Percentiles rank a stretch among this genome's conserved stretches.
Evolutionary conservation across 2,888 invertebrate species (phyloP).

Genomic region (Pseudeuparius sepicola): DNA sequence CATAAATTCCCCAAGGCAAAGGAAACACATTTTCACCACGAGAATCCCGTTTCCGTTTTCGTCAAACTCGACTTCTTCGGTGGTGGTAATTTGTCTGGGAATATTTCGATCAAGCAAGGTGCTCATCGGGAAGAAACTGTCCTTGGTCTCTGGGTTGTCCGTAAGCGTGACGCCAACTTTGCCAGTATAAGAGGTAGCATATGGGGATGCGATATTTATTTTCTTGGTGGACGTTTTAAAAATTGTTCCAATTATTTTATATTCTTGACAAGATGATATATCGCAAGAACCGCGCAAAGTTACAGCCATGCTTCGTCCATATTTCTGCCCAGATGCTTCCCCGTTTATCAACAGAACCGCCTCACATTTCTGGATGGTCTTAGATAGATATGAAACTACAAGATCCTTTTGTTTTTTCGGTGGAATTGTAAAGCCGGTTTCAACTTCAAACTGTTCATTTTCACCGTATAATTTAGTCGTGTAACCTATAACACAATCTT

Average conservation of each 20-base stretch:
- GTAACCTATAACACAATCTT: too few species aligned
- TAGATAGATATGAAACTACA: too few species aligned
- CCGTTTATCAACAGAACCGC: too few species aligned
- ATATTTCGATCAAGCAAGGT: constrained; percentile 12
- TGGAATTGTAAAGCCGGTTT: too few species aligned
- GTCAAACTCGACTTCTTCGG: constrained; percentile 12
- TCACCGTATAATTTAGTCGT: too few species aligned
- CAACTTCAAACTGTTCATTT: too few species aligned
- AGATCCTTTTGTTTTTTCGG: too few species aligned
- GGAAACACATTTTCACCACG: constrained; percentile 16
- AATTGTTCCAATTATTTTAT: constrained; percentile 19
- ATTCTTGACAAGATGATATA: constrained; percentile 20
- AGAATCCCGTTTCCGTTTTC: constrained; percentile 12
- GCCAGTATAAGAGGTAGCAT: constrained; percentile 19
- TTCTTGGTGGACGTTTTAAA: constrained; percentile 13
- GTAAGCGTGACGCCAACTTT: constrained; percentile 19
- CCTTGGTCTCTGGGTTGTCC: constrained; percentile 15
- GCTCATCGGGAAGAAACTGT: constrained; percentile 17
- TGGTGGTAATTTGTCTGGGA: constrained; percentile 18
- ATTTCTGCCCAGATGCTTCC: constrained; percentile 26
- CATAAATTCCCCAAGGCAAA: constrained; percentile 15
- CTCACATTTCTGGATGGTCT: too few species aligned
- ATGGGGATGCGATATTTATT: constrained; percentile 21
- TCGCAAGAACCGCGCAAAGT: constrained; percentile 29
- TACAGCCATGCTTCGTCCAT: constrained; percentile 28